phyloP scores from a whole-genome alignment of 2,113 vertebrate genomes.

The Onychorhynchus coronatus region DNA sequence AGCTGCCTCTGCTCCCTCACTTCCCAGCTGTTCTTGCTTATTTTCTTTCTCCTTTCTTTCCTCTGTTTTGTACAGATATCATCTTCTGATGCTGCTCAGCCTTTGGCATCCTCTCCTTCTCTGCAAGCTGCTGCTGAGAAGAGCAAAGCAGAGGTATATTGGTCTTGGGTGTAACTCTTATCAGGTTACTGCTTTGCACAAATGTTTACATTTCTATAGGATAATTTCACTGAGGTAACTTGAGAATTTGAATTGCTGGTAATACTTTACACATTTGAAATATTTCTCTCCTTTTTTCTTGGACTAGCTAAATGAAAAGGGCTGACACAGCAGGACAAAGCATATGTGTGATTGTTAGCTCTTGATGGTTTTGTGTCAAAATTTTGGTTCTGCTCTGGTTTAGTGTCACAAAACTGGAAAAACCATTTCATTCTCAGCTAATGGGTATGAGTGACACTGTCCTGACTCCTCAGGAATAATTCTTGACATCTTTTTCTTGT shows the following conservation, averaged over 20 bases:
- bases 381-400: background rate
- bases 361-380: background rate
- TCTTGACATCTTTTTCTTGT: background rate
- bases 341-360: background rate
- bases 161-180: background rate
- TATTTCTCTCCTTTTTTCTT: background rate
- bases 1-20: background rate
- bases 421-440: background rate
- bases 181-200: background rate
- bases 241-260: background rate
- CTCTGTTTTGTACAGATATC: conserved; percentile 78
- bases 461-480: background rate
- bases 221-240: background rate
- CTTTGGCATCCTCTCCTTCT: conserved; percentile 85
- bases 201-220: background rate
- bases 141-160: conserved; percentile 88
- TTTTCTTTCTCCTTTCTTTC: conserved; percentile 61
- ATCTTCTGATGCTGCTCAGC: conserved; percentile 84
- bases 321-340: background rate
- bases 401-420: background rate
- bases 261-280: background rate
- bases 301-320: background rate
- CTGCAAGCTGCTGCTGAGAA: conserved; percentile 86
- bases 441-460: background rate
- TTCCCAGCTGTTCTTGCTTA: conserved; percentile 48